Evolutionary conservation across 1,140 invertebrate genomes (phyloP), one percentile per base, ranked within the genome.

Genomic region (Pseudobourletiella spinata): DNA sequence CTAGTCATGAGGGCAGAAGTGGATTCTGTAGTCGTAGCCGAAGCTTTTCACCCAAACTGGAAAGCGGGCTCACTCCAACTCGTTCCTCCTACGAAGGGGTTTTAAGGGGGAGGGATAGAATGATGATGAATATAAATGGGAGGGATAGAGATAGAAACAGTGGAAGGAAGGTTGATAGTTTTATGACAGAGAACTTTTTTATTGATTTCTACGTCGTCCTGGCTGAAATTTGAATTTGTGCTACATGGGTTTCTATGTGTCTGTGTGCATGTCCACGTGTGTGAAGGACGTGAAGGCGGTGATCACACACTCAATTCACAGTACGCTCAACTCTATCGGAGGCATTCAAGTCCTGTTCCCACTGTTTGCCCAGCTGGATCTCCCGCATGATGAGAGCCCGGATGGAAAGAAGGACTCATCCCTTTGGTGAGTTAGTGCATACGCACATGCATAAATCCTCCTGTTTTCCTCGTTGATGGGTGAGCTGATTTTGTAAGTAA

Each of bases 291-390:
- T 98, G 64, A 98, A 98, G 82, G 93, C 97, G 66, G 92, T 99
- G 63, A 91, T 96, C 72, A 99, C 95, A 59, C 91, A 98, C 80
- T 98, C 95, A 67, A 98, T 99, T 77, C 94, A 98, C 78, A 95
- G 91, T 78, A 98, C 95, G 4, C 81, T 99, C 66, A 97, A 99
- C 79, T 99, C 95, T 32, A 91, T 99, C 73, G 97, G 97, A 61
- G 96, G 97, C 56, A 95, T 99, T 71, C 94, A 98, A 82, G 93
- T 98, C 71, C 79, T 99, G 63, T 97, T 99, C 78, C 96, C 96
- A 59, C 80, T 99, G 61, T 98, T 99, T 80, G 91, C 93, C 39
- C 95, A 99, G 79, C 80, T 99, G 71, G 95, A 98, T 78, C 83
- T 94, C 81, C 88, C 86, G 74, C 88, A 89, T 72, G 88, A 91